Evolutionary conservation across 2,888 invertebrate species (phyloP).

Genomic region (Caenorhabditis virilis): DNA sequence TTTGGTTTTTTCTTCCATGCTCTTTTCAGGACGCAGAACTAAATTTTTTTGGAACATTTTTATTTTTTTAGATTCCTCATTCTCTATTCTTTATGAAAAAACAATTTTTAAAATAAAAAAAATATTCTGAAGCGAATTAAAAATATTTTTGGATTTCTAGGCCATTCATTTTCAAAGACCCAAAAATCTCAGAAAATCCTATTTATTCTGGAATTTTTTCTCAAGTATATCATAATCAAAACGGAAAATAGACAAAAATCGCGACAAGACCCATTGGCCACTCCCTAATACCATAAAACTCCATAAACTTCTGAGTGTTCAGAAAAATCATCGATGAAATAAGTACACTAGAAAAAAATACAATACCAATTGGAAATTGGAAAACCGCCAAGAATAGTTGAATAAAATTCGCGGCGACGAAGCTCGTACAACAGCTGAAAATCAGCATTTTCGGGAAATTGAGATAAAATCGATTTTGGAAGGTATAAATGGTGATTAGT

Average conservation of each 20-base stretch:
- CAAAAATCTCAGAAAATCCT: too few relatives aligned
- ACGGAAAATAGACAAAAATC: conserved; percentile 12
- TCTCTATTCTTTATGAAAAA: too few relatives aligned
- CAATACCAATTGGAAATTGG: conserved; percentile 23
- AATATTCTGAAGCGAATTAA: too few relatives aligned
- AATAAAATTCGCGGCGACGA: conserved; percentile 5
- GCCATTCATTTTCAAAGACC: too few relatives aligned
- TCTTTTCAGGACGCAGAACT: too few relatives aligned
- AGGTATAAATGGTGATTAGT: conserved; percentile 12
- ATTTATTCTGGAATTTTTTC: too few relatives aligned
- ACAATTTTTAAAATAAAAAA: too few relatives aligned
- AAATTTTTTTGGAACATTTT: too few relatives aligned
- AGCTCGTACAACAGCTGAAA: not conserved
- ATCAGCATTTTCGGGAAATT: conserved; percentile 1
- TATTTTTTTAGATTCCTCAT: too few relatives aligned
- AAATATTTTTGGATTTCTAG: too few relatives aligned
- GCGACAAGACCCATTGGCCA: conserved; percentile 8
- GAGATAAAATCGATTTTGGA: conserved; percentile 14
- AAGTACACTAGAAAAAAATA: not conserved
- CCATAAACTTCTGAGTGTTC: conserved; percentile 15
- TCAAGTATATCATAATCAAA: too few relatives aligned
- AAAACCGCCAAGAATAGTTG: conserved; percentile 23
- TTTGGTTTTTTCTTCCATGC: too few relatives aligned
- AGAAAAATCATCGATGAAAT: conserved; percentile 9
- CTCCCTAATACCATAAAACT: conserved; percentile 2